phyloP scores from a whole-genome alignment of 2,113 vertebrate genomes.

The Hassar affinis region DNA sequence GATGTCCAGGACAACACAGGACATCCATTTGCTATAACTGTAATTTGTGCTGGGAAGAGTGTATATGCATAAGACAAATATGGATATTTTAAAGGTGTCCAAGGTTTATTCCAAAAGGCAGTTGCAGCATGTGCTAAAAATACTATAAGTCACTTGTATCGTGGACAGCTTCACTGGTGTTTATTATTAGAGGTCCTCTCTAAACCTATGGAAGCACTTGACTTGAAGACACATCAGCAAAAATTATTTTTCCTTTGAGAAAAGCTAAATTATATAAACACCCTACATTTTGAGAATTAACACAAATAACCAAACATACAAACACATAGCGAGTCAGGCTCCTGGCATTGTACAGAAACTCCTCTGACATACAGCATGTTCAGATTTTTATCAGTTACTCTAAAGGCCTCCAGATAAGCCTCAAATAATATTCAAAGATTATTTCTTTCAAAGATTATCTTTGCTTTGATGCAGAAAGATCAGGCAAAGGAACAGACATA shows the following conservation, averaged over 20 bases:
- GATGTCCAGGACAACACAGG: background rate
- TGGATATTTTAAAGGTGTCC: slow-evolving; percentile 41
- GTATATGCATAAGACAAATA: slow-evolving; percentile 25
- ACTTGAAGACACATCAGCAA: slow-evolving; percentile 66
- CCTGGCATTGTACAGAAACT: slow-evolving; percentile 35
- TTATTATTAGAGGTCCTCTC: slow-evolving; percentile 19
- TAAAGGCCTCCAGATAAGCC: slow-evolving; percentile 9
- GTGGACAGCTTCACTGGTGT: slow-evolving; percentile 10
- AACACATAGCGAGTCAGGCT: slow-evolving; percentile 10
- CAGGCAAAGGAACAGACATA: slow-evolving; percentile 10
- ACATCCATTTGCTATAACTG: slow-evolving; percentile 13
- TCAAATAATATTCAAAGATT: slow-evolving; percentile 1
- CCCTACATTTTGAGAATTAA: background rate
- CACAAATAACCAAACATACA: slow-evolving; percentile 30
- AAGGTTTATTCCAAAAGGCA: slow-evolving; percentile 28
- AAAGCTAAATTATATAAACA: background rate
- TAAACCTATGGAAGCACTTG: slow-evolving; percentile 62
- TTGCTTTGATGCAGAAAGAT: slow-evolving; percentile 32
- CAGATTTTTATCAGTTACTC: slow-evolving; percentile 14
- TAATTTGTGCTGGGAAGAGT: slow-evolving; percentile 30
- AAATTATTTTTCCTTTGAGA: slow-evolving; percentile 49
- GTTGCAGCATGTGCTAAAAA: slow-evolving; percentile 8
- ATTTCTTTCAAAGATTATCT: background rate
- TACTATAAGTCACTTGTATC: background rate
- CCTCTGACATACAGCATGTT: slow-evolving; percentile 25